phyloP scores from a whole-genome alignment of 1,140 invertebrate genomes.

The Conus betulinus region DNA sequence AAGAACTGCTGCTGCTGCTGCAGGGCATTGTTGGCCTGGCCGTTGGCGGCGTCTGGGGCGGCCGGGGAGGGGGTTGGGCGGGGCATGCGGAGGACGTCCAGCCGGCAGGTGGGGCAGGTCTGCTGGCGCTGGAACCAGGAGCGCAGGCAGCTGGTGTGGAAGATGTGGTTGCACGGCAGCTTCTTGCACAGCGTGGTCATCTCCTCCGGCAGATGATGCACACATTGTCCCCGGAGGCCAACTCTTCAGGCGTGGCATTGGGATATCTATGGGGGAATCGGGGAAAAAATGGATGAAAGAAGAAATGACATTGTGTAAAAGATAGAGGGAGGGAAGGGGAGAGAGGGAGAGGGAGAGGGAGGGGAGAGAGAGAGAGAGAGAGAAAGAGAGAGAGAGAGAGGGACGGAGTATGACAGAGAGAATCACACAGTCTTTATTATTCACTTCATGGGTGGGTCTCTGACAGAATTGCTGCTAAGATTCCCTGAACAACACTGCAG shows the following conservation, averaged over 20 bases:
- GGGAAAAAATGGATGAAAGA: background rate
- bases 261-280: conserved; percentile 81
- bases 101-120: conserved; percentile 98
- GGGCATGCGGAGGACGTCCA: conserved; percentile 89
- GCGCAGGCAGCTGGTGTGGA: conserved; percentile 97
- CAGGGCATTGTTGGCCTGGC: conserved; percentile 36
- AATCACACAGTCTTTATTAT: no score
- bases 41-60: conserved; percentile 46
- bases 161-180: conserved; percentile 99
- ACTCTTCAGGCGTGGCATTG: conserved; percentile 94
- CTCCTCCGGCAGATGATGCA: conserved; percentile 99
- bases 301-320: no score
- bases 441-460: no score
- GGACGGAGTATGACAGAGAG: no score
- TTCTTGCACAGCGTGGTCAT: conserved; percentile 90
- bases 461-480: no score
- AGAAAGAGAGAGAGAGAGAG: no score
- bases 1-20: conserved; percentile 36
- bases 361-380: no score
- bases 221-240: conserved; percentile 96
- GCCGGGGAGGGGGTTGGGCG: conserved; percentile 52
- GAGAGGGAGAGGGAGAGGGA: conserved; percentile 1
- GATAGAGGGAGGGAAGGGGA: no score
- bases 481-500: no score
- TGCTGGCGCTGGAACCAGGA: conserved; percentile 99